Percentiles rank a stretch among this genome's conserved stretches.
Conservation (phyloP, 2,797 vertebrate species). For the Vultur gryphus region DNA sequence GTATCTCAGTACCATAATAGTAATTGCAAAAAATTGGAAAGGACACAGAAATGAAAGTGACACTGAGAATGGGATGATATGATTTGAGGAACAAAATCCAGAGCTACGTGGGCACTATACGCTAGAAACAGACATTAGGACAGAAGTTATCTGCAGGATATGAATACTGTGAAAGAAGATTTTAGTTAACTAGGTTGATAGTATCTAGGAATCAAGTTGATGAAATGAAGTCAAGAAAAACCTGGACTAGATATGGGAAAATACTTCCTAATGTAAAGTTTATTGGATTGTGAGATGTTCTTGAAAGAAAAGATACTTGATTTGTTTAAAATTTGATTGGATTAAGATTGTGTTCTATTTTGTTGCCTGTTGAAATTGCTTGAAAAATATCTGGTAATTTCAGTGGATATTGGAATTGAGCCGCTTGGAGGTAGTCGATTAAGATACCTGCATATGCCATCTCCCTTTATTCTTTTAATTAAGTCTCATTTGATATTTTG, state of each 20-base stretch:
- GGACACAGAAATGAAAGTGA: not conserved
- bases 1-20: not conserved
- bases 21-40: not conserved
- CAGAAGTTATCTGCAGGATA: not conserved
- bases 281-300: not conserved
- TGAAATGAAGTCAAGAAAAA: not conserved
- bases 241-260: not conserved
- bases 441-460: not conserved
- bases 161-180: not conserved
- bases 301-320: not conserved
- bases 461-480: not conserved
- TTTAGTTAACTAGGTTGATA: not conserved
- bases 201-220: not conserved
- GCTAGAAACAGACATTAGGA: not conserved
- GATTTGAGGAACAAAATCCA: not conserved
- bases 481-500: not conserved
- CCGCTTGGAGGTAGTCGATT: not conserved
- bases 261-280: not conserved
- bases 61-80: not conserved
- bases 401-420: not conserved
- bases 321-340: not conserved
- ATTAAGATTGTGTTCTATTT: not conserved
- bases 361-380: not conserved
- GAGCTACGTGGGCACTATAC: fast-evolving
- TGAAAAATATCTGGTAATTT: not conserved